These are phyloP conservation scores for Podabrus alpinus DNA, from an alignment of 2,888 invertebrate species.

Conservation along the genomic window DNA sequence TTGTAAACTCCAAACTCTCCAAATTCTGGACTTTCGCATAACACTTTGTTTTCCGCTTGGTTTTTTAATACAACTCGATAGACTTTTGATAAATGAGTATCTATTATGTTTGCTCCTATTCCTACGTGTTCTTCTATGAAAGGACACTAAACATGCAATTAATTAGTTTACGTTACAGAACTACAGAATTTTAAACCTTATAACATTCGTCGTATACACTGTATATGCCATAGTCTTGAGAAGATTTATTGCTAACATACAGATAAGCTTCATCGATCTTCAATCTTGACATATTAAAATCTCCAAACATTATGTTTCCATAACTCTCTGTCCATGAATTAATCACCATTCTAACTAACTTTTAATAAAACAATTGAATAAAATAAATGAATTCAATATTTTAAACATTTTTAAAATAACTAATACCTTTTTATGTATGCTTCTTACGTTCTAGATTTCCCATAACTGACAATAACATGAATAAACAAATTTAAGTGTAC, in stretches of 20 bases:
- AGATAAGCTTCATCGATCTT: constrained; percentile 71
- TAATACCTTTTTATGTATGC: too few relatives aligned
- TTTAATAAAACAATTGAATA: neutral
- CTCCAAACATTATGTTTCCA: constrained; percentile 57
- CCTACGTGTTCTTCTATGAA: constrained; percentile 22
- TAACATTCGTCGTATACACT: constrained; percentile 72
- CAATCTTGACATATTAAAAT: constrained; percentile 63
- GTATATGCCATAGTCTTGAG: constrained; percentile 62
- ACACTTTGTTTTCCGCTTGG: constrained; percentile 53
- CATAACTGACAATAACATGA: neutral
- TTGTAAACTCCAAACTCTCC: constrained; percentile 77
- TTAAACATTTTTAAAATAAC: too few relatives aligned
- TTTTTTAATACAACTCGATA: constrained; percentile 28
- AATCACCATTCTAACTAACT: constrained; percentile 44
- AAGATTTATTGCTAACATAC: constrained; percentile 51
- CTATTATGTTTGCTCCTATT: constrained; percentile 11
- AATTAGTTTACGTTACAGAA: neutral
- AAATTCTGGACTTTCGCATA: constrained; percentile 62
- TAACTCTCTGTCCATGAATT: constrained; percentile 65
- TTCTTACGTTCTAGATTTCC: too few relatives aligned
- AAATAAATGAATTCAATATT: neutral
- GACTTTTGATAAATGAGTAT: constrained; percentile 22
- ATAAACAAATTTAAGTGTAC: neutral
- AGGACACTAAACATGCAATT: constrained; percentile 38
- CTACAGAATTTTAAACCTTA: constrained; percentile 56